phyloP scores from a whole-genome alignment of 2,888 invertebrate genomes.

The Liposcelis brunnea region DNA sequence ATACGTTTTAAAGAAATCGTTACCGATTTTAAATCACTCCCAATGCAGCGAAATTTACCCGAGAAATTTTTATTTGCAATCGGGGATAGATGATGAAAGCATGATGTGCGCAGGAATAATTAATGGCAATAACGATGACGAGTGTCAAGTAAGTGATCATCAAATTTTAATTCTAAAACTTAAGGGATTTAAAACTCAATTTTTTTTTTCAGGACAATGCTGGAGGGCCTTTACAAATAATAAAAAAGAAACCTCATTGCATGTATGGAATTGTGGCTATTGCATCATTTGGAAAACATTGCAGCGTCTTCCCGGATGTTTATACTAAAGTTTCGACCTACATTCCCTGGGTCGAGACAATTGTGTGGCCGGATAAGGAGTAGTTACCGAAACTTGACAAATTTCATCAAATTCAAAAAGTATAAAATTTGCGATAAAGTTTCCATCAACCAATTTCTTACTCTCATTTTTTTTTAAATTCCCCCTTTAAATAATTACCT shows the following conservation, averaged over 20 bases:
- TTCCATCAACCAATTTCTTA: too few relatives aligned
- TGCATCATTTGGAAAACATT: conserved; percentile 18
- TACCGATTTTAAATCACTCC: conserved; percentile 15
- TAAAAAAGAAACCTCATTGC: conserved; percentile 15
- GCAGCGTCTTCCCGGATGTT: conserved; percentile 17
- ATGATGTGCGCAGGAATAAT: conserved; percentile 18
- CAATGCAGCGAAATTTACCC: conserved; percentile 16
- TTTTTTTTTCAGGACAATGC: conserved; percentile 18
- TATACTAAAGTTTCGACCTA: conserved; percentile 19
- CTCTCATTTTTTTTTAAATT: too few relatives aligned
- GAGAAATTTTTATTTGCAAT: conserved; percentile 12
- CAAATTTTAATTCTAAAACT: too few relatives aligned
- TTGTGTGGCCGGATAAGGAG: conserved; percentile 18
- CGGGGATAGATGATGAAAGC: conserved; percentile 10
- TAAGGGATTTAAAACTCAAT: too few relatives aligned
- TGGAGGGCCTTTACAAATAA: conserved; percentile 17
- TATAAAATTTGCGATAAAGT: too few relatives aligned
- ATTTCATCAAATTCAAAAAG: too few relatives aligned
- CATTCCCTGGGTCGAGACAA: conserved; percentile 18
- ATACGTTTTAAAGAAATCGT: too few relatives aligned
- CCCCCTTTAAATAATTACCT: too few relatives aligned
- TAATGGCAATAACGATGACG: conserved; percentile 18
- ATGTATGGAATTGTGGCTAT: conserved; percentile 18
- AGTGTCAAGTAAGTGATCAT: conserved; percentile 20
- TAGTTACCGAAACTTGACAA: too few relatives aligned